Evolutionary conservation across 2,888 invertebrate species (phyloP).

Genomic region (Cosmia trapezina): DNA sequence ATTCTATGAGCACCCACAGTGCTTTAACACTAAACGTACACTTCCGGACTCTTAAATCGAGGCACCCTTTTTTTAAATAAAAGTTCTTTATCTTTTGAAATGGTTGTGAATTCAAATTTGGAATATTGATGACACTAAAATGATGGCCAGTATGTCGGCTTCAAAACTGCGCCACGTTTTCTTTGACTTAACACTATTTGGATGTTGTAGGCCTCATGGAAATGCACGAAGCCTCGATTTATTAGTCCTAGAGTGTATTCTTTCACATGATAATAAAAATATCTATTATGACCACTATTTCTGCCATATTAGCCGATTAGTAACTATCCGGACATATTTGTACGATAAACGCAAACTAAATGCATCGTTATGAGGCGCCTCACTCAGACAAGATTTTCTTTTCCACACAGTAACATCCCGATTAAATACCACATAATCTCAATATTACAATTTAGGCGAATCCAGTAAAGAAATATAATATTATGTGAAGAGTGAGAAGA

Average conservation of each 20-base stretch:
- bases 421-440: conserved; percentile 35
- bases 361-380: conserved; percentile 43
- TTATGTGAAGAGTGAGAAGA: background rate
- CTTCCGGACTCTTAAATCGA: background rate
- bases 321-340: conserved; percentile 50
- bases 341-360: conserved; percentile 65
- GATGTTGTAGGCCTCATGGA: background rate
- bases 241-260: background rate
- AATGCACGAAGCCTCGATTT: background rate
- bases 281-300: conserved; percentile 26
- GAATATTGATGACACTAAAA: background rate
- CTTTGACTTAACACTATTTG: background rate
- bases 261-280: conserved; percentile 32
- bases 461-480: conserved; percentile 4
- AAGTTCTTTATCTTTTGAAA: background rate
- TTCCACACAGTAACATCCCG: conserved; percentile 16
- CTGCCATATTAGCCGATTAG: conserved; percentile 19
- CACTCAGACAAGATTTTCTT: background rate
- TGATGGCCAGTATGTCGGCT: background rate
- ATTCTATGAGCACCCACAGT: conserved; percentile 10
- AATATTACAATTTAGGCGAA: conserved; percentile 13
- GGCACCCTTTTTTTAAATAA: too few relatives aligned
- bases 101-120: background rate
- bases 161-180: background rate
- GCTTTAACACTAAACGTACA: conserved; percentile 19